These are phyloP conservation scores for Hippopotamus amphibius DNA, from an alignment of 2,113 vertebrate species.

Conservation along the genomic window DNA sequence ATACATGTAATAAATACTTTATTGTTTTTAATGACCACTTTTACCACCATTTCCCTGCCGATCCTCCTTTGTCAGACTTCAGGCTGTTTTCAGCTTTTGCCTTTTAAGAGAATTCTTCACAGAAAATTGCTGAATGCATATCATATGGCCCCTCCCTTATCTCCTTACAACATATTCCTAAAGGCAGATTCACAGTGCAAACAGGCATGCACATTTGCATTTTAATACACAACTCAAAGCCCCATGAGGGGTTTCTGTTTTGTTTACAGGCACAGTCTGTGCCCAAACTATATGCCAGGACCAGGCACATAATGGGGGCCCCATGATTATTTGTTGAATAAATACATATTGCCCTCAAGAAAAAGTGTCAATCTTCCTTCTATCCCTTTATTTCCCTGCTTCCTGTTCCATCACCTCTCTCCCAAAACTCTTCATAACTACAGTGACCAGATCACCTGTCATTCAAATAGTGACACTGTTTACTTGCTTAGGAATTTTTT, in stretches of 20 bases:
- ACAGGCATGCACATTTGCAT: background rate
- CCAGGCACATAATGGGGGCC: background rate
- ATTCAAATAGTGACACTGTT: background rate
- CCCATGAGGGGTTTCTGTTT: background rate
- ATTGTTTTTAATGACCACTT: constrained; percentile 21
- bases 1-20: background rate
- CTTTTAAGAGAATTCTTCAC: background rate
- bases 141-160: background rate
- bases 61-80: background rate
- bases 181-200: background rate
- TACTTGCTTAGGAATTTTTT: background rate
- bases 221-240: background rate
- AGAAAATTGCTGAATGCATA: background rate
- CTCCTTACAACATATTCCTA: background rate
- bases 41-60: background rate
- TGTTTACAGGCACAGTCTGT: background rate
- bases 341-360: background rate
- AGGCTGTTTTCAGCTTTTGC: background rate
- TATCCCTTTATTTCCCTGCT: background rate
- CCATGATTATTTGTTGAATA: background rate
- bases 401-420: background rate
- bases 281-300: background rate
- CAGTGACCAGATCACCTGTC: background rate
- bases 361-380: background rate
- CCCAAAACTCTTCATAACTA: background rate